Conservation (phyloP, 1,140 invertebrate genomes). For the Caerostris extrusa region DNA sequence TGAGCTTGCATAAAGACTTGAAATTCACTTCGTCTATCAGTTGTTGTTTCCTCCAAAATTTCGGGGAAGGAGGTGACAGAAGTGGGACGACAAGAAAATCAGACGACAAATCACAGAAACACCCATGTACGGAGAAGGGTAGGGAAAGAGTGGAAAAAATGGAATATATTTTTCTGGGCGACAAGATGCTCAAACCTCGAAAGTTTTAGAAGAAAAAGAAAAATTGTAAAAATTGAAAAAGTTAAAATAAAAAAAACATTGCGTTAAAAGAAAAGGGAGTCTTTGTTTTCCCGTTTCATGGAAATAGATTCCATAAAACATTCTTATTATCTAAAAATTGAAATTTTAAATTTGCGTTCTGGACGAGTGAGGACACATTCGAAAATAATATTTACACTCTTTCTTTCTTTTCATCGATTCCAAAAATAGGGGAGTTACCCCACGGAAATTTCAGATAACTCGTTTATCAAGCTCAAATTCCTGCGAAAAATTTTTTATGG, state of each 20-base stretch:
- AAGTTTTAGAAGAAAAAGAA: background rate
- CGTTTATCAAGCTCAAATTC: conserved; percentile 68
- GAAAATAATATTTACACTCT: conserved; percentile 37
- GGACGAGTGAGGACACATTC: conserved; percentile 58
- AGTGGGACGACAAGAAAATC: background rate
- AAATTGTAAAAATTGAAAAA: background rate
- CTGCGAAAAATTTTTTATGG: conserved; percentile 28
- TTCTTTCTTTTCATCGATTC: conserved; percentile 72
- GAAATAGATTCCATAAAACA: conserved; percentile 66
- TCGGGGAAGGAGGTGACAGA: background rate
- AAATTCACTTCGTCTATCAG: background rate
- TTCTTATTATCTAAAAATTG: conserved; percentile 73
- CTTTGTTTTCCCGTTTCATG: background rate
- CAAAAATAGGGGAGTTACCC: background rate
- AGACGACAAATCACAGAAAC: conserved; percentile 36
- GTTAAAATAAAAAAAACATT: background rate
- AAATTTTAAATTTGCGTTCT: conserved; percentile 66
- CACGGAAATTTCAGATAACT: conserved; percentile 50
- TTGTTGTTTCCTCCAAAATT: background rate
- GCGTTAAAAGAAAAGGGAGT: background rate
- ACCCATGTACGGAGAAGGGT: background rate
- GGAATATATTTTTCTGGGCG: conserved; percentile 6
- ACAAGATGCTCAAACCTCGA: conserved; percentile 54
- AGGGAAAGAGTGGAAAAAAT: background rate
- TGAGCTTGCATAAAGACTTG: conserved; percentile 54